Base-by-base conservation (phyloP, 2,797 vertebrate species). In the Nannoperca obscura region DNA sequence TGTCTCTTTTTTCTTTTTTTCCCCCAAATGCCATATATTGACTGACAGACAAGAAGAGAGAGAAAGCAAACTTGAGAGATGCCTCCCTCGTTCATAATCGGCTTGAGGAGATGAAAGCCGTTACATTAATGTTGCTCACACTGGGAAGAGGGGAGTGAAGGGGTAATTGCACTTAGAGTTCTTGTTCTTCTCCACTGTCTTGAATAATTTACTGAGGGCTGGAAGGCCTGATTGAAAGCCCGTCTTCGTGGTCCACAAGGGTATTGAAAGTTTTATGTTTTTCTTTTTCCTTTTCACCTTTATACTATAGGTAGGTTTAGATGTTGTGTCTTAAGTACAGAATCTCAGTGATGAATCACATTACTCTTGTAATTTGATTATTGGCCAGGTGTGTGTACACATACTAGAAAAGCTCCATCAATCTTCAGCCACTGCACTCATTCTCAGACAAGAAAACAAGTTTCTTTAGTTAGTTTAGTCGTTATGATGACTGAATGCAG, bases 131-230 rank as follows among this genome's bases (percentile, higher is more conserved):
- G 93, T 91, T 91, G 80, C 86, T 95, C 94, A 90, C 91, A 89
- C 89, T 86, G 89, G 83, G 88, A 93, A 86, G 84, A 91, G 87
- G 84, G 66, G 83, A 92, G 84, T 86, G 86, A 89, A 79, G 82
- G 91, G 91, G 77, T 95, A 93, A 95, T 94, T 93, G 93, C 93
- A 91, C 93, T 95, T 84, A 81, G 90, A 92, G 83, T 92, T 91
- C 89, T 90, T 92, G 88, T 93, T 91, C 94, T 89, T 87, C 83
- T 84, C 73, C 40, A 32, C 89, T 85, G 89, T 94, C 88, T 86
- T 95, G 87, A 95, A 95, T 96, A 93, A 95, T 96, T 96, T 88
- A 95, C 88, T 54, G 76, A 85, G 63, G 79, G 80, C 87, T 88
- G 77, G 77, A 89, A 92, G 88, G 80, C 77, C 86, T 82, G 83